A percentile compares a stretch with the other conserved stretches of the same genome.
These are phyloP conservation scores for Autographa gamma DNA, from an alignment of 2,888 invertebrate species.

Conservation along the genomic window DNA sequence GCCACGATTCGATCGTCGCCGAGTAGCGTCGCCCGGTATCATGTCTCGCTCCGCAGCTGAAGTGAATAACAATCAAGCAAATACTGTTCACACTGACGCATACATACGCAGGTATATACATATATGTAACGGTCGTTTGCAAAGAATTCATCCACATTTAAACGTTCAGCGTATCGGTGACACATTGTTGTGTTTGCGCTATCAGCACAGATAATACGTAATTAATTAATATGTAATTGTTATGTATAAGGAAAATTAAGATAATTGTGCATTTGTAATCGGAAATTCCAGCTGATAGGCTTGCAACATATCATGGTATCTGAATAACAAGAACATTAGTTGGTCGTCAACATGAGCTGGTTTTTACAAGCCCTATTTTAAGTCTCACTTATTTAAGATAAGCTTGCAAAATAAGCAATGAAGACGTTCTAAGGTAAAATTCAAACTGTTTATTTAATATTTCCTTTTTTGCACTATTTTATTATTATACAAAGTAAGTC, in stretches of 20 bases:
- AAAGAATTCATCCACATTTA: constrained; percentile 62
- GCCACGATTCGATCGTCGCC: constrained; percentile 63
- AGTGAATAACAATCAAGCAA: constrained; percentile 75
- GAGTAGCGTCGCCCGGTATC: constrained; percentile 62
- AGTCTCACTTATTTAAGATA: too few species aligned
- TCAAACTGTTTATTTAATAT: too few species aligned
- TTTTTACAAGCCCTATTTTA: background rate
- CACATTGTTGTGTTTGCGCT: constrained; percentile 36
- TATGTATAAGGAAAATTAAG: constrained; percentile 28
- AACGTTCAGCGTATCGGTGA: constrained; percentile 46
- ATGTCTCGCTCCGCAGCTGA: constrained; percentile 68
- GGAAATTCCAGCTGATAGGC: constrained; percentile 23
- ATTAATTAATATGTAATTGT: constrained; percentile 3
- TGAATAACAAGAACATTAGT: constrained; percentile 12
- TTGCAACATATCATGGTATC: constrained; percentile 13
- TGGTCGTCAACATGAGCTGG: background rate
- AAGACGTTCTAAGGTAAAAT: too few species aligned
- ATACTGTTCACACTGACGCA: constrained; percentile 62
- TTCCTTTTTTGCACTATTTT: background rate
- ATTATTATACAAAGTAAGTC: background rate
- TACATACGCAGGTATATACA: constrained; percentile 40
- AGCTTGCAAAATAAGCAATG: too few species aligned
- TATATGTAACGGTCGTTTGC: constrained; percentile 64
- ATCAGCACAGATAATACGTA: constrained; percentile 12
- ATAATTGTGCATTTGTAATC: constrained; percentile 14